Evolutionary conservation across 2,797 vertebrate genomes (phyloP), one percentile per base, ranked within the genome.

Genomic region (Aldrovandia affinis): DNA sequence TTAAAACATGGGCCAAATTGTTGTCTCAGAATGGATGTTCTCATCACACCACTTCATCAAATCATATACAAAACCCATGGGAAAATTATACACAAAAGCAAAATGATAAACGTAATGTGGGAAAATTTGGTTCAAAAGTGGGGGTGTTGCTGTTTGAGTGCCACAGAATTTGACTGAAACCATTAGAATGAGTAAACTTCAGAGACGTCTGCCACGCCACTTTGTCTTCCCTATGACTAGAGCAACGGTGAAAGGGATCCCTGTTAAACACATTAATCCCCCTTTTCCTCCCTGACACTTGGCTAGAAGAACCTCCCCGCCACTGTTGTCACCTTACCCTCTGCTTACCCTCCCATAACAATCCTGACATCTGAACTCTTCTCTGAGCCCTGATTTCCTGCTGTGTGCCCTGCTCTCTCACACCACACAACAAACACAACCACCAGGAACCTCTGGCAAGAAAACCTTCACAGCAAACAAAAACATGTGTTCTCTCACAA

Each of bases 311-410:
- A 12, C 39, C 39, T 44, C 42, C 42, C 33, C 2, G 42, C 42
- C 73, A 77, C 39, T 77, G 42, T 18, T 77, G 73, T 77, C 73
- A 77, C 73, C 73, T 77, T 77, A 25, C 73, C 20, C 42, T n/a
- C 73, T 47, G 39, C 73, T 77, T 77, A 25, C 73, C 20, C 42
- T n/a, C 73, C n/a, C 42, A 39, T 77, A 28, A 73, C 36, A 7
- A 20, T 39, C 36, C 33, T 39, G 18, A 42, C 4, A 33, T 36
- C 70, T 75, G 14, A 42, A 25, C 70, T 44, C 15, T 12, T 36
- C 70, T 6, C 33, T 9, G 65, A 73, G 68, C 30, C 7, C 15
- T 18, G 25, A 10, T 22, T n/a, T 47, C 73, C 42, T 47, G 22
- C 30, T 52, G n/a, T 61, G 52, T 28, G 75, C 33, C 20, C 55